phyloP scores from a whole-genome alignment of 2,888 invertebrate genomes.

The Acrobasis repandana region DNA sequence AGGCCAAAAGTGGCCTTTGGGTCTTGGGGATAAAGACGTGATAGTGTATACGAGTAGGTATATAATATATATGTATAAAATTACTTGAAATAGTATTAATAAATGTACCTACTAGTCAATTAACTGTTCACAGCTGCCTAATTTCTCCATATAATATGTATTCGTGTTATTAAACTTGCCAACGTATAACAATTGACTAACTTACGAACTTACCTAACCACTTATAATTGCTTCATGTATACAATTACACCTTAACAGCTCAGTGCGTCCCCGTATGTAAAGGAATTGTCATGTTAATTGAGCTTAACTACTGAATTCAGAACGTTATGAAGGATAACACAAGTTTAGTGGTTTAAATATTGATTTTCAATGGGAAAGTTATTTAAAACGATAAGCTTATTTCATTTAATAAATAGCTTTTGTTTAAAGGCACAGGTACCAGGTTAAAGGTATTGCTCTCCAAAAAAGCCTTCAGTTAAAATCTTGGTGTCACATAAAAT shows the following conservation, averaged over 20 bases:
- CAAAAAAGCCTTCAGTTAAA: too few species aligned
- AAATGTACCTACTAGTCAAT: not conserved
- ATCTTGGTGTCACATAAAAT: too few species aligned
- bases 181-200: conserved; percentile 3
- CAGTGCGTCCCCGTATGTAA: not conserved
- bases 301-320: not conserved
- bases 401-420: too few species aligned
- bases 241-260: not conserved
- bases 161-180: not conserved
- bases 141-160: not conserved
- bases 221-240: conserved; percentile 8
- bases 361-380: too few species aligned
- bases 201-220: conserved; percentile 1
- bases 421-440: too few species aligned
- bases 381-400: too few species aligned
- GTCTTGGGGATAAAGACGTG: too few species aligned
- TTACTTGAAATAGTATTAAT: too few species aligned
- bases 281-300: conserved; percentile 1
- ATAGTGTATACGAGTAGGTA: too few species aligned
- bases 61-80: too few species aligned
- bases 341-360: not conserved
- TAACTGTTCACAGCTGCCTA: not conserved
- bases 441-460: too few species aligned
- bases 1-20: too few species aligned
- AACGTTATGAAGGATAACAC: not conserved